Evolutionary conservation across 2,113 vertebrate species (phyloP).

Genomic region (Symphodus melops): DNA sequence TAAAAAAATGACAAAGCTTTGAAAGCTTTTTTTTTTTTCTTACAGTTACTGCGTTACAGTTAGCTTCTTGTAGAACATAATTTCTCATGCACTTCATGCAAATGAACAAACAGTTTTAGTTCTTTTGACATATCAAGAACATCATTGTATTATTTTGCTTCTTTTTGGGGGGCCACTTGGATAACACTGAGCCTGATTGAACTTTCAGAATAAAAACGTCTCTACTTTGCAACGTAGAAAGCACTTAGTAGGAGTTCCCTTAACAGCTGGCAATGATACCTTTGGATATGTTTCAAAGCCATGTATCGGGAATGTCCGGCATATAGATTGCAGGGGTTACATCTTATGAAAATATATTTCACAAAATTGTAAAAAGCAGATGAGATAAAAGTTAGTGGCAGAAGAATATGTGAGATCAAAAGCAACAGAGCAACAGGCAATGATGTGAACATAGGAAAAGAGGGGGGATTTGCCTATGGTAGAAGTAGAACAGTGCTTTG

Average conservation of each 20-base stretch:
- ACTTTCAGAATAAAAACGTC: conserved; percentile 66
- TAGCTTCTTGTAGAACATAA: conserved; percentile 82
- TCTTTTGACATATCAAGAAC: conserved; percentile 56
- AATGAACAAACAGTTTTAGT: conserved; percentile 85
- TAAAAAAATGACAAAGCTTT: conserved; percentile 87
- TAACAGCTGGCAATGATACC: conserved; percentile 71
- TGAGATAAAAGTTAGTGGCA: conserved; percentile 69
- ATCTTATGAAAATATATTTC: conserved; percentile 75
- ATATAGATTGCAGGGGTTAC: conserved; percentile 68
- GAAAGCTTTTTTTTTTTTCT: conserved; percentile 82
- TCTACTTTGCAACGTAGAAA: conserved; percentile 80
- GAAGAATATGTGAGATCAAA: conserved; percentile 78
- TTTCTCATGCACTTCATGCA: conserved; percentile 96
- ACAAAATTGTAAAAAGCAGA: conserved; percentile 78
- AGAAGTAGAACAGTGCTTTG: conserved; percentile 68
- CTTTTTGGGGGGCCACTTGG: conserved; percentile 39
- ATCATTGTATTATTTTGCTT: conserved; percentile 33
- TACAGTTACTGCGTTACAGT: conserved; percentile 86
- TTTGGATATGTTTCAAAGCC: conserved; percentile 73
- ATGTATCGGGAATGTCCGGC: conserved; percentile 69
- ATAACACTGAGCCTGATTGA: conserved; percentile 62
- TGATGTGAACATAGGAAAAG: conserved; percentile 70
- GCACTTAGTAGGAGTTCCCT: conserved; percentile 73
- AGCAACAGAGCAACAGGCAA: conserved; percentile 85
- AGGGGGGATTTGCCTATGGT: conserved; percentile 59